A percentile compares a stretch with the other conserved stretches of the same genome.
These are phyloP conservation scores for Phalacrocorax carbo DNA, from an alignment of 2,113 vertebrate species.

Conservation along the genomic window DNA sequence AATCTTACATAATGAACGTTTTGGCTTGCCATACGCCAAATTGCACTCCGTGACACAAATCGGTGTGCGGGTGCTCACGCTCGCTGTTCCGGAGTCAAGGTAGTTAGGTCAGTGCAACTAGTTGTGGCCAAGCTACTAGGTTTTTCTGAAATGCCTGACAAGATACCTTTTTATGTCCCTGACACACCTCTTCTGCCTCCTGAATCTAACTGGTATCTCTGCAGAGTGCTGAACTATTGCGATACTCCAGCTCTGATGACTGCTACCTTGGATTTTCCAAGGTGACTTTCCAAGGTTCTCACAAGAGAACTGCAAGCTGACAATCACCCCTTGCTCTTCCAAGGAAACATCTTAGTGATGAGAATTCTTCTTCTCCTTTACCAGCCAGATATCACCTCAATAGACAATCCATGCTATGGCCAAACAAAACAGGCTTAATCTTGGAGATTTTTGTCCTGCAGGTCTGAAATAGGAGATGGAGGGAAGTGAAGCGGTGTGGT, in stretches of 20 bases:
- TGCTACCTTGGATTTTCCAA: not conserved
- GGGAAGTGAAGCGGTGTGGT: not conserved
- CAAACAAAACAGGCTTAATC: not conserved
- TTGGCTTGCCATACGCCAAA: not conserved
- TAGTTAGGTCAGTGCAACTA: not conserved
- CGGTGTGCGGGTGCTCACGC: fast-evolving
- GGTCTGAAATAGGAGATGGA: not conserved
- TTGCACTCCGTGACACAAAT: not conserved
- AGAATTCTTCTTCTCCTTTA: not conserved
- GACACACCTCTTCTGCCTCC: not conserved
- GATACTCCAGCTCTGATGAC: not conserved
- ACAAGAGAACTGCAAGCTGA: not conserved
- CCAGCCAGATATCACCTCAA: not conserved
- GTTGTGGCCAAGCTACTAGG: not conserved
- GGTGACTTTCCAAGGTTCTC: not conserved
- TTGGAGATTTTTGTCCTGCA: not conserved
- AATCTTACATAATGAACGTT: not conserved
- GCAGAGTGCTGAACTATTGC: not conserved
- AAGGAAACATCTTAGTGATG: not conserved
- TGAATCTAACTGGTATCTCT: not conserved
- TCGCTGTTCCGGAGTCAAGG: not conserved
- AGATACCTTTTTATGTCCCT: not conserved
- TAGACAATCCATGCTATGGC: not conserved
- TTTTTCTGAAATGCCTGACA: not conserved
- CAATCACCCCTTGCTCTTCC: not conserved